A percentile compares a stretch with the other conserved stretches of the same genome.
phyloP scores from a whole-genome alignment of 2,113 vertebrate genomes.

The Oreochromis aureus region DNA sequence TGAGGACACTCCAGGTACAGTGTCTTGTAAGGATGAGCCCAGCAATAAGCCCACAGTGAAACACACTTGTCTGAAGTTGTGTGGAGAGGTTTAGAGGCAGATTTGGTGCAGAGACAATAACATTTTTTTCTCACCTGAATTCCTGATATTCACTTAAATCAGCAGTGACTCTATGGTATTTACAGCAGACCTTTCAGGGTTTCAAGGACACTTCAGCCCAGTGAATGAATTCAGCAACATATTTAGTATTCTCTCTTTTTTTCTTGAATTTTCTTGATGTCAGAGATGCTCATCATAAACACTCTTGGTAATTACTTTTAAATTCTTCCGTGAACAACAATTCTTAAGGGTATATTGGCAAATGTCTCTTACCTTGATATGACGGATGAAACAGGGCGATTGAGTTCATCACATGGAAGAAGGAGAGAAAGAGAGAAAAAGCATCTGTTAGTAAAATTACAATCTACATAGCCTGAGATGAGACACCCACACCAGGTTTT shows the following conservation, averaged over 20 bases:
- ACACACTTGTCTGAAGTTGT: slow-evolving; percentile 5
- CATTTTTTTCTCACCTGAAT: background rate
- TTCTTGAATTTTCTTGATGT: background rate
- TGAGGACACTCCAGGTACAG: slow-evolving; percentile 22
- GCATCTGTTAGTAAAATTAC: slow-evolving; percentile 14
- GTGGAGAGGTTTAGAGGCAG: background rate
- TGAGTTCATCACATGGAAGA: slow-evolving; percentile 2
- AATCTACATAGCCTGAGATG: background rate
- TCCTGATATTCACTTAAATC: background rate
- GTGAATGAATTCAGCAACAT: background rate
- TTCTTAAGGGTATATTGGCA: background rate
- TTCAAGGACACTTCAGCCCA: background rate
- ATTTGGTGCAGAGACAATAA: background rate
- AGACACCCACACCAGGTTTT: background rate
- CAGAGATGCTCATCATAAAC: background rate
- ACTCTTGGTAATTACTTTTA: background rate
- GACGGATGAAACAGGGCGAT: background rate
- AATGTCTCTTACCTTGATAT: slow-evolving; percentile 53
- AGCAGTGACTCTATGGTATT: background rate
- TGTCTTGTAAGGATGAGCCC: slow-evolving; percentile 29
- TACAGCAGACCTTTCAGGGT: background rate
- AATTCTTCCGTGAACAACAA: background rate
- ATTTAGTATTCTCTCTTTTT: background rate
- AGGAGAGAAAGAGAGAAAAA: background rate
- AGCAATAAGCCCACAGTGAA: background rate